A percentile compares a stretch with the other conserved stretches of the same genome.
Evolutionary conservation across 64 coral and sea anemone genomes (phyloP).

Genomic region (Pocillopora verrucosa): DNA sequence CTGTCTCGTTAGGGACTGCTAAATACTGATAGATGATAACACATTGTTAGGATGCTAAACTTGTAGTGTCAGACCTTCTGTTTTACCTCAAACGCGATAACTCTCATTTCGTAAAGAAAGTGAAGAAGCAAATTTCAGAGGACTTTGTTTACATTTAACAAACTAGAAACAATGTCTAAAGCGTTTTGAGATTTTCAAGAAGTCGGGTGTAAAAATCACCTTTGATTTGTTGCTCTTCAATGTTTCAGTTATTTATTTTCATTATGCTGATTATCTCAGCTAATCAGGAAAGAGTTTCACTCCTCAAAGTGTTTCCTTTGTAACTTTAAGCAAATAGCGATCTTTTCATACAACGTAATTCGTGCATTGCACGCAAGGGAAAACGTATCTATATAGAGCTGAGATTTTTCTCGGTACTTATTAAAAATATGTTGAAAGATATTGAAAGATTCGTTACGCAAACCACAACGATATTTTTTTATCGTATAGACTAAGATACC

Average conservation of each 20-base stretch:
- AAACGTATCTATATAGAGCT: neutral
- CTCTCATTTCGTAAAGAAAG: neutral
- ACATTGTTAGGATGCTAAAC: constrained; percentile 1
- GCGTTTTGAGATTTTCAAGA: constrained; percentile 32
- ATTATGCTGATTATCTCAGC: neutral
- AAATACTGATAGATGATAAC: constrained; percentile 36
- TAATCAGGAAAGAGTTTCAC: neutral
- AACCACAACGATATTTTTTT: neutral
- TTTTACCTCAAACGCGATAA: neutral
- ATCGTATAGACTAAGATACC: constrained; percentile 3
- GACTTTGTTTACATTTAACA: neutral
- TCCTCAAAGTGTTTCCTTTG: neutral
- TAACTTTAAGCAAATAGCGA: neutral
- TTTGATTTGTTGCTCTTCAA: constrained; percentile 2
- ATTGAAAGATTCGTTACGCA: neutral
- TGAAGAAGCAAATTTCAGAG: neutral
- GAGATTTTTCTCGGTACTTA: neutral
- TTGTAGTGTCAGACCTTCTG: neutral
- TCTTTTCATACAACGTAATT: neutral
- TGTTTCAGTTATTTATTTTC: constrained; percentile 13
- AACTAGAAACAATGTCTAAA: constrained; percentile 9
- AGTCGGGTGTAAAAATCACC: constrained; percentile 12
- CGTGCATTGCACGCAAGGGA: neutral
- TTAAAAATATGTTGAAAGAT: neutral
- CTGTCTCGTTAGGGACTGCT: constrained; percentile 51